These are phyloP conservation scores for Dendrocincla tyrannina DNA, from an alignment of 2,797 vertebrate genomes.

Conservation along the genomic window DNA sequence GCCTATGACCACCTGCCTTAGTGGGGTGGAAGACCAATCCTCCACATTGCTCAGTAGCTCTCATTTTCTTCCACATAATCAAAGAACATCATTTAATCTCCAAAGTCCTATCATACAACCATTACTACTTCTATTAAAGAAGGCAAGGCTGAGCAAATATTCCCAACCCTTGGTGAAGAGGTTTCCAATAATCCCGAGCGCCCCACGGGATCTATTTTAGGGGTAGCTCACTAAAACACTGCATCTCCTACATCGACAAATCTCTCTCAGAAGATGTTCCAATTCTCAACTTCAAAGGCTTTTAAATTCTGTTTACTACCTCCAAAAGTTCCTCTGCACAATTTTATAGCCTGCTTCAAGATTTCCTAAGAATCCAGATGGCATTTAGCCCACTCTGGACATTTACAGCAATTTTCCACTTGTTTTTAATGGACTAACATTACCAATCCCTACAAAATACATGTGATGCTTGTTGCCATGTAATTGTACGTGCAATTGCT, in stretches of 20 bases:
- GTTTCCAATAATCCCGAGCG: slow-evolving; percentile 32
- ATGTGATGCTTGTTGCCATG: not conserved
- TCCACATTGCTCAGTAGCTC: not conserved
- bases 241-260: not conserved
- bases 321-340: not conserved
- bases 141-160: not conserved
- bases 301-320: not conserved
- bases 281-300: not conserved
- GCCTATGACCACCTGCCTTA: not conserved
- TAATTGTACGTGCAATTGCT: not conserved
- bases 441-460: not conserved
- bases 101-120: not conserved
- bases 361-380: not conserved
- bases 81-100: slow-evolving; percentile 20
- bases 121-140: not conserved
- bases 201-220: not conserved
- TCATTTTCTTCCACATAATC: not conserved
- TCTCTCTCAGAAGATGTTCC: not conserved
- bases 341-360: not conserved
- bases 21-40: slow-evolving; percentile 19
- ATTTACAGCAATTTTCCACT: not conserved
- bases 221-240: not conserved
- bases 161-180: not conserved
- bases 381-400: not conserved
- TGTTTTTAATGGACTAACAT: not conserved